Evolutionary conservation across 1,140 invertebrate species (phyloP), one percentile per base, ranked within the genome.

Genomic region (Drosophila sechellia): DNA sequence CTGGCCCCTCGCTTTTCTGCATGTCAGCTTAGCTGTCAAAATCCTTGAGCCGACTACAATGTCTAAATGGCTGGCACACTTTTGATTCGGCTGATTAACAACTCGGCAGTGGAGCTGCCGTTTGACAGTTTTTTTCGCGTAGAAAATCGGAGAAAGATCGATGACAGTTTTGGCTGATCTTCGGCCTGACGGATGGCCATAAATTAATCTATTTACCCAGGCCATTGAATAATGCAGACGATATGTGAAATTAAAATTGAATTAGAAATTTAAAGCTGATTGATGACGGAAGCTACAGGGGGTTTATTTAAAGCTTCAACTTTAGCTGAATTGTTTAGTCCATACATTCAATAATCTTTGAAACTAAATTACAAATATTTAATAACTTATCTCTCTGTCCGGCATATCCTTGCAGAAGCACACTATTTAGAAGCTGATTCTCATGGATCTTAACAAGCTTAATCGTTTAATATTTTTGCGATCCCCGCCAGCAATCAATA

Each of bases 1-100:
- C 34, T 15, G 25, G 53, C 40, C 45, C 53, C 35, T 71, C 37
- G 48, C 59, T 27, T 60, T 86, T 64, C 59, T 68, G 65, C 84
- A 86, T 76, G 83, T 89, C 79, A 89, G 79, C 83, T 87, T 78
- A 87, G 70, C 83, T 86, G 83, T 86, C 79, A 86, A 83, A 86
- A 83, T 86, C 83, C 83, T 86, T 87, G 81, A 86, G 81, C 70
- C 39, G 68, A 65, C 57, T 70, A 52, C 81, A 86, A 78, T 70
- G 76, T 77, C 75, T 73, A 83, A 78, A 81, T 77, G 79, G 59
- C 60, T 81, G 60, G 46, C 58, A 53, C 68, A 61, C 45, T 74
- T 61, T 63, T 53, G 52, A 42, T 74, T 79, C 64, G 50, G 70
- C 83, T 83, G 83, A 87, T 87, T 86, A 87, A 70, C 68, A 70